phyloP scores from a whole-genome alignment of 2,797 vertebrate species.

The Galaxias olidus region DNA sequence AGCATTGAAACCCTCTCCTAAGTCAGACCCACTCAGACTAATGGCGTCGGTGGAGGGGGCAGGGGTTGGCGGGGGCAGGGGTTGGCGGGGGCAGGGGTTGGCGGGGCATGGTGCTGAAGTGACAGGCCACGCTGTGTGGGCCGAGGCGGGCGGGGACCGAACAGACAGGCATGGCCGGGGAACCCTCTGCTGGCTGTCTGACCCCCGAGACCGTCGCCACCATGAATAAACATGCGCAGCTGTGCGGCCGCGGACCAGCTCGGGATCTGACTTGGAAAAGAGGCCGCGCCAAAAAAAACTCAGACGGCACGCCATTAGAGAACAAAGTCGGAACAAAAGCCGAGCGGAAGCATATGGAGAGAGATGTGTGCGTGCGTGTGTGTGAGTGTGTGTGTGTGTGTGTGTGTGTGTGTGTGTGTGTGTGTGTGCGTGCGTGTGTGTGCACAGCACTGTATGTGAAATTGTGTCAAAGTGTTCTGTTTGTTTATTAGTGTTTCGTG shows the following conservation, averaged over 20 bases:
- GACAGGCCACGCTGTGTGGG: background rate
- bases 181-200: constrained; percentile 7
- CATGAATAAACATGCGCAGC: constrained; percentile 7
- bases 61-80: background rate
- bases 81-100: background rate
- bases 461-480: too few species aligned
- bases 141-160: background rate
- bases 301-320: background rate
- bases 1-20: too few species aligned
- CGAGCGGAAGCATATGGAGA: background rate
- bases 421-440: background rate
- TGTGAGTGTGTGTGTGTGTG: background rate
- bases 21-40: too few species aligned
- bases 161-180: background rate
- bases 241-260: background rate
- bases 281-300: background rate
- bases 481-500: too few species aligned
- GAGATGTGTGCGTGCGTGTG: constrained; percentile 16
- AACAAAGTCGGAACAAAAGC: constrained; percentile 1
- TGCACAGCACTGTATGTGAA: background rate
- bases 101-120: background rate
- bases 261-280: constrained; percentile 9
- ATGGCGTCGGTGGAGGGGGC: too few species aligned
- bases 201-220: background rate
- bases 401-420: constrained; percentile 3